Evolutionary conservation across 2,797 vertebrate species (phyloP).

Genomic region (Forpus xanthops): DNA sequence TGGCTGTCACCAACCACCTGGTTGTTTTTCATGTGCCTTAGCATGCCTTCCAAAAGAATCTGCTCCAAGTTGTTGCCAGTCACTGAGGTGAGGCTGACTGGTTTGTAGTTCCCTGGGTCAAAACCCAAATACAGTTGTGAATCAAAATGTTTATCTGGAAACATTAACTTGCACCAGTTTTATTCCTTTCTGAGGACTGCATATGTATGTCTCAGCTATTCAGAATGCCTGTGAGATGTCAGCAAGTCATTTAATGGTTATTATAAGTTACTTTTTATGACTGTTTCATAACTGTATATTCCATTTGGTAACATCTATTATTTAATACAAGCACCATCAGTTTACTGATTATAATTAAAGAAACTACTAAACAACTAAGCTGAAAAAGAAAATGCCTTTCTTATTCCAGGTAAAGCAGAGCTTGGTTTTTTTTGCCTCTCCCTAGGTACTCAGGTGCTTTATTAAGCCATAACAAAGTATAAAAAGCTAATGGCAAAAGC

Average conservation of each 20-base stretch:
- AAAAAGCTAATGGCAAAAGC: neutral
- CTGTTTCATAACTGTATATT: slow-evolving; percentile 32
- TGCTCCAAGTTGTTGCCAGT: no score
- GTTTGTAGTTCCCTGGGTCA: no score
- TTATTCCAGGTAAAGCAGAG: neutral
- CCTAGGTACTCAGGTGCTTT: neutral
- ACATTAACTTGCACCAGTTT: neutral
- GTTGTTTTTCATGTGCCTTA: no score
- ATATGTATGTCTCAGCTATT: neutral
- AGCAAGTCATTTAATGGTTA: neutral
- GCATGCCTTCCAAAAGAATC: no score
- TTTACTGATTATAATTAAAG: slow-evolving; percentile 47
- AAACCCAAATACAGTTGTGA: rapidly evolving
- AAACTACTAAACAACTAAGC: neutral
- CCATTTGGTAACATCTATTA: slow-evolving; percentile 28
- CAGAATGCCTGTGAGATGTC: neutral
- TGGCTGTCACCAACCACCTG: no score
- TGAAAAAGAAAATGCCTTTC: neutral
- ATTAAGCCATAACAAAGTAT: neutral
- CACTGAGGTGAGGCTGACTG: no score
- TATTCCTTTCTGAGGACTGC: neutral
- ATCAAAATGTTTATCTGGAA: rapidly evolving
- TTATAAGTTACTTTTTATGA: slow-evolving; percentile 40
- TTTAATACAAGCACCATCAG: slow-evolving; percentile 7
- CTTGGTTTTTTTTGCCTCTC: slow-evolving; percentile 8